These are phyloP conservation scores for Drosophila insularis DNA, from an alignment of 1,140 invertebrate species.

Conservation along the genomic window DNA sequence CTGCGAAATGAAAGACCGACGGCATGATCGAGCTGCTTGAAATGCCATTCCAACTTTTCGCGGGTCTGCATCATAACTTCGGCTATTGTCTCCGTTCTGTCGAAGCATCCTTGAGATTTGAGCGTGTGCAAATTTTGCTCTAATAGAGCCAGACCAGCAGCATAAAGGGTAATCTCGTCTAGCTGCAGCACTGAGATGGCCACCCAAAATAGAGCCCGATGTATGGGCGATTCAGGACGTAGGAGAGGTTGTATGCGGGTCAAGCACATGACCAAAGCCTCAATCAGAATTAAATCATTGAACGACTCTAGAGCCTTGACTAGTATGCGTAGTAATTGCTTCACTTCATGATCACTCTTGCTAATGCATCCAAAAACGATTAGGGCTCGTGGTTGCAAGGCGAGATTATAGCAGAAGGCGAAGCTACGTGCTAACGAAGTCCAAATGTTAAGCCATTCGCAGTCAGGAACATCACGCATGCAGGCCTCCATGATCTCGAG, in stretches of 20 bases:
- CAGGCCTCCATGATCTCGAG: conserved; percentile 99
- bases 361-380: conserved; percentile 99
- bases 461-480: conserved; percentile 95
- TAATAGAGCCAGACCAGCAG: conserved; percentile 95
- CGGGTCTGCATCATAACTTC: conserved; percentile 97
- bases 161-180: conserved; percentile 96
- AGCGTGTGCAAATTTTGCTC: conserved; percentile 99
- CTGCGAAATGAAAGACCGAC: conserved; percentile 94
- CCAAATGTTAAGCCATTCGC: conserved; percentile 97
- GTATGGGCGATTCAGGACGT: conserved; percentile 95
- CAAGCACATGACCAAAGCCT: conserved; percentile 97
- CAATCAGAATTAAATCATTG: conserved; percentile 94
- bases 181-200: conserved; percentile 97
- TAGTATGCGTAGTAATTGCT: conserved; percentile 94
- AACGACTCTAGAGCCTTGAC: conserved; percentile 98
- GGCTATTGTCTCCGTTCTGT: conserved; percentile 92
- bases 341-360: conserved; percentile 94
- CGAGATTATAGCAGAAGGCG: conserved; percentile 98
- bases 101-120: conserved; percentile 94
- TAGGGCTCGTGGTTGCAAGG: conserved; percentile 95
- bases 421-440: conserved; percentile 95
- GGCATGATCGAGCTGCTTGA: conserved; percentile 97
- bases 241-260: conserved; percentile 96
- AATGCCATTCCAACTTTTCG: conserved; percentile 99
- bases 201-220: conserved; percentile 97